Evolutionary conservation across 2,888 invertebrate species (phyloP).

Genomic region (Pseudococcus jackbeardsleyi): DNA sequence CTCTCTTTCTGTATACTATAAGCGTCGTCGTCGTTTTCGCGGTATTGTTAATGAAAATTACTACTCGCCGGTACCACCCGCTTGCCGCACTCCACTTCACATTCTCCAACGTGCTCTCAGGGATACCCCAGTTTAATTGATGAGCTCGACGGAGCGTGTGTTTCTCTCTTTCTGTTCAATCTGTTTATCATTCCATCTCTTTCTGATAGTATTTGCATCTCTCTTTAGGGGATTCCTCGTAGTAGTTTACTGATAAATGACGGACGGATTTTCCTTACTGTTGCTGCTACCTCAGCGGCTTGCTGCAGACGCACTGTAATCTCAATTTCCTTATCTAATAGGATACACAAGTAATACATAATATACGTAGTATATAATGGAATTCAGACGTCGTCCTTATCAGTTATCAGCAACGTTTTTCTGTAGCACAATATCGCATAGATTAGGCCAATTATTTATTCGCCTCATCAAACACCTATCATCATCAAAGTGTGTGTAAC

Average conservation of each 20-base stretch:
- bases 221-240: slow-evolving; percentile 28
- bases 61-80: slow-evolving; percentile 27
- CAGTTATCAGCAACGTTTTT: background rate
- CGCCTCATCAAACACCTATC: background rate
- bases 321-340: slow-evolving; percentile 1
- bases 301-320: background rate
- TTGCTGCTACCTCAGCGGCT: background rate
- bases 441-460: background rate
- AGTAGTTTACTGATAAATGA: slow-evolving; percentile 21
- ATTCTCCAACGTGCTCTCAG: background rate
- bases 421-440: background rate
- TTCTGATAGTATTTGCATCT: background rate
- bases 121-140: slow-evolving; percentile 43
- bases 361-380: background rate
- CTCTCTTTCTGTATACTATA: background rate
- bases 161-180: slow-evolving; percentile 25
- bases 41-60: slow-evolving; percentile 47
- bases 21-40: slow-evolving; percentile 30
- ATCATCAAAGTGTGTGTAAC: background rate
- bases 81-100: background rate
- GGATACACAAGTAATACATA: background rate
- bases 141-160: slow-evolving; percentile 47
- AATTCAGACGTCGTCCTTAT: background rate
- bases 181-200: background rate
- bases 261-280: slow-evolving; percentile 16